phyloP scores from a whole-genome alignment of 2,797 vertebrate genomes.

The Acomys russatus region DNA sequence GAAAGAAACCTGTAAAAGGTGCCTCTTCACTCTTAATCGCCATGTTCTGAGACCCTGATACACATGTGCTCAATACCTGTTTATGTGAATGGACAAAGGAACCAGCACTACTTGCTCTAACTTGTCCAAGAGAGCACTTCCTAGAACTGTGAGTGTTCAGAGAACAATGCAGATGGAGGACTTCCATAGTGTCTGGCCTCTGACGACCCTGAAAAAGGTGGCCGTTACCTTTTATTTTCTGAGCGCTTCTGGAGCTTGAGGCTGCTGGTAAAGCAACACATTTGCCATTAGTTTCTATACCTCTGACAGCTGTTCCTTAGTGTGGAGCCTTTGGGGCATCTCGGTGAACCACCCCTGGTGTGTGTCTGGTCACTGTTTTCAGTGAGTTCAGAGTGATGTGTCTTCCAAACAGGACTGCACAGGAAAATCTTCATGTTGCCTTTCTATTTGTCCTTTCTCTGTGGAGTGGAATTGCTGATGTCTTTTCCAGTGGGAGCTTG shows the following conservation, averaged over 20 bases:
- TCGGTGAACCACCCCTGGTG: background rate
- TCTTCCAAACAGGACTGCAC: background rate
- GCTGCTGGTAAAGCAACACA: background rate
- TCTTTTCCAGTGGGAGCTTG: background rate
- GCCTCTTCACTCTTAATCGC: background rate
- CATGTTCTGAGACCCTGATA: background rate
- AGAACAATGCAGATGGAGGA: background rate
- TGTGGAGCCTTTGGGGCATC: background rate
- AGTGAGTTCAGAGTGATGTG: background rate
- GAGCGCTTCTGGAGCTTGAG: background rate
- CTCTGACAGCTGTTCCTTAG: background rate
- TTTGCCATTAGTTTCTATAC: background rate
- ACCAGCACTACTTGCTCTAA: background rate
- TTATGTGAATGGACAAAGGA: background rate
- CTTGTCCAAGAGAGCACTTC: background rate
- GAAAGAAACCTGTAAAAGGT: too few relatives aligned
- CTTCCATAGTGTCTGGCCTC: background rate
- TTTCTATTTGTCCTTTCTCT: background rate
- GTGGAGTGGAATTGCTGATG: slow-evolving; percentile 1
- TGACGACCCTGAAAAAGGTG: background rate
- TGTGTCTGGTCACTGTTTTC: background rate
- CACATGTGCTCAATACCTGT: background rate
- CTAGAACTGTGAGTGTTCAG: background rate
- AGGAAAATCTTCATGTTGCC: background rate
- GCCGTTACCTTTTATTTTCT: slow-evolving; percentile 5